These are phyloP conservation scores for Porites divaricata DNA, from an alignment of 92 coral and sea anemone genomes.

Conservation along the genomic window DNA sequence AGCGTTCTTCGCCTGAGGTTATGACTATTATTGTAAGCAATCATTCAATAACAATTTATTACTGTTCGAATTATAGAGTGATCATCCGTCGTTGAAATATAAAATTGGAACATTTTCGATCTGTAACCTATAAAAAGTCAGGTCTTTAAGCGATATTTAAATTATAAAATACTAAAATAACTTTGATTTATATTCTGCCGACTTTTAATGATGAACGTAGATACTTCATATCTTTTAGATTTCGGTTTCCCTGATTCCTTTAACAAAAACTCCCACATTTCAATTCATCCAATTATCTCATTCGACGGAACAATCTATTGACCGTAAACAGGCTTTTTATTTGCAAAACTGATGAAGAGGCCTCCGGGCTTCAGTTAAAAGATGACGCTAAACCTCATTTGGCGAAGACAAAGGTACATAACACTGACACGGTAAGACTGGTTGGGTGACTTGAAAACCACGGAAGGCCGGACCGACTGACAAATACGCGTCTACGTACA, in stretches of 20 bases:
- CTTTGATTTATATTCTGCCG: not conserved
- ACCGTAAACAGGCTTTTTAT: constrained; percentile 7
- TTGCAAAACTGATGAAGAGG: constrained; percentile 22
- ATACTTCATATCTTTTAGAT: not conserved
- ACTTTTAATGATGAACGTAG: not conserved
- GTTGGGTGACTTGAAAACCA: too few species aligned
- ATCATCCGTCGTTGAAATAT: not conserved
- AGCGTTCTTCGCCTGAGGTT: not conserved
- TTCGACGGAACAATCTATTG: constrained; percentile 6
- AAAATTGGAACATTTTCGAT: too few species aligned
- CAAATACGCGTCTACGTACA: too few species aligned
- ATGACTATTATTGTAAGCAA: not conserved
- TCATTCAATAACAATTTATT: not conserved
- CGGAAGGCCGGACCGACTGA: too few species aligned
- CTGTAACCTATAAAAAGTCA: not conserved
- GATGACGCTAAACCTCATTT: too few species aligned
- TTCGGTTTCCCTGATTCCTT: not conserved
- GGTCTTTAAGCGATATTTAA: not conserved
- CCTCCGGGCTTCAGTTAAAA: not conserved
- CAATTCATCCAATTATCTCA: constrained; percentile 9
- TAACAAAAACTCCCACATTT: constrained; percentile 6
- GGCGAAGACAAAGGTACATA: too few species aligned
- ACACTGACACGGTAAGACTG: too few species aligned
- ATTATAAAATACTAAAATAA: too few species aligned
- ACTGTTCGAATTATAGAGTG: not conserved